Conservation (phyloP, 1,140 invertebrate species). For the Rhagoletis zephyria region DNA sequence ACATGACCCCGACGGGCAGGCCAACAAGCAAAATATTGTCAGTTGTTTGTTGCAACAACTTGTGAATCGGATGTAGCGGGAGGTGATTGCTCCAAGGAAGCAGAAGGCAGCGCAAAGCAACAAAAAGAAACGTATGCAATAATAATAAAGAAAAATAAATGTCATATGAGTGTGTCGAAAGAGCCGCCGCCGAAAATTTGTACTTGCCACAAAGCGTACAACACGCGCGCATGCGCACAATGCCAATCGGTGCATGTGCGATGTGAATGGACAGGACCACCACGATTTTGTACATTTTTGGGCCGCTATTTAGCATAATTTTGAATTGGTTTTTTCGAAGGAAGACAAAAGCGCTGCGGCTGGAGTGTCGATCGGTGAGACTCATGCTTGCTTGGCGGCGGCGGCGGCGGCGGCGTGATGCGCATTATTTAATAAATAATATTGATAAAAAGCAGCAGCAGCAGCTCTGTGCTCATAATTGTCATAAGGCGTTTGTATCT, state of each 20-base stretch:
- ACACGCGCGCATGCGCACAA: constrained; percentile 4
- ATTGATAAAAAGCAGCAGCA: constrained; percentile 60
- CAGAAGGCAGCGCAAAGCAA: not conserved
- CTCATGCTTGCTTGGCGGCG: constrained; percentile 45
- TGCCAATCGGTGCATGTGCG: constrained; percentile 22
- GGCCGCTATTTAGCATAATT: constrained; percentile 57
- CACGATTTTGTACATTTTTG: constrained; percentile 44
- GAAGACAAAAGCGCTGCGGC: not conserved
- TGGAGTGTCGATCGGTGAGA: not conserved
- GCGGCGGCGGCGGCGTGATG: constrained; percentile 64
- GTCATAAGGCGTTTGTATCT: constrained; percentile 29
- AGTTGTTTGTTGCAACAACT: constrained; percentile 7
- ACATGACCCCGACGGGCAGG: not conserved
- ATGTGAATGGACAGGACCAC: constrained; percentile 26
- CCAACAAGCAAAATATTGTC: not conserved
- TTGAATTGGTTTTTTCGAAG: constrained; percentile 6
- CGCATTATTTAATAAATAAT: constrained; percentile 73
- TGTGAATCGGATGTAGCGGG: constrained; percentile 19
- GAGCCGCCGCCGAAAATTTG: constrained; percentile 72
- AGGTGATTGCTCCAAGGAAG: not conserved
- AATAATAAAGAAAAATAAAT: constrained; percentile 60
- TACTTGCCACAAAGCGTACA: constrained; percentile 14
- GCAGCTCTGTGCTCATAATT: constrained; percentile 21
- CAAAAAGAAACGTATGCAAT: not conserved
- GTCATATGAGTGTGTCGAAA: constrained; percentile 70